Evolutionary conservation across 92 coral and sea anemone genomes (phyloP).

Genomic region (Parazoanthus darwini): DNA sequence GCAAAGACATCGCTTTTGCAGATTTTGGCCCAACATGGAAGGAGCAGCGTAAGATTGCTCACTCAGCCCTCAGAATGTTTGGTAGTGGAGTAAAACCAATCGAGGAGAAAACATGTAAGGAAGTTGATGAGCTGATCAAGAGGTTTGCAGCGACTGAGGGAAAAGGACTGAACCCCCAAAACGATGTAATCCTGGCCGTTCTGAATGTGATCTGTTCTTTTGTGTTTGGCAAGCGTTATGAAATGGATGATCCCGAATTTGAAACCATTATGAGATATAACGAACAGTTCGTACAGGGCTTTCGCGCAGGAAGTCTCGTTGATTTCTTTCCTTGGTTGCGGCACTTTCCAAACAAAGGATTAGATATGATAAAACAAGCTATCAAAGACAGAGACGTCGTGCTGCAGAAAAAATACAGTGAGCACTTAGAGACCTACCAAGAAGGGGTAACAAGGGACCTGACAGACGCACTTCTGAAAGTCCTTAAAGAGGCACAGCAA

Average conservation of each 20-base stretch:
- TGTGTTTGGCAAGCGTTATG: slow-evolving; percentile 90
- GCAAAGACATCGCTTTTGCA: slow-evolving; percentile 90
- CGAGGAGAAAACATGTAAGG: slow-evolving; percentile 76
- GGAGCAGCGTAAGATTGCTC: slow-evolving; percentile 91
- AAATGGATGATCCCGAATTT: slow-evolving; percentile 82
- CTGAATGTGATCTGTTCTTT: slow-evolving; percentile 90
- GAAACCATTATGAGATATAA: slow-evolving; percentile 73
- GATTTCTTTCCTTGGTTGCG: slow-evolving; percentile 95
- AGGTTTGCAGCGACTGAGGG: slow-evolving; percentile 73
- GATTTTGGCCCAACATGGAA: slow-evolving; percentile 93
- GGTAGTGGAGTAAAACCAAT: slow-evolving; percentile 78
- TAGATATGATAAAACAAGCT: slow-evolving; percentile 74
- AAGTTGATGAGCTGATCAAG: slow-evolving; percentile 77
- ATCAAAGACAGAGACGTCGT: slow-evolving; percentile 77
- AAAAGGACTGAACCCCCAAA: slow-evolving; percentile 64
- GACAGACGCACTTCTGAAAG: slow-evolving; percentile 91
- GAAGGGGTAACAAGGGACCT: slow-evolving; percentile 90
- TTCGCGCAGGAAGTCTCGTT: slow-evolving; percentile 88
- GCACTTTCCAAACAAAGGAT: slow-evolving; percentile 79
- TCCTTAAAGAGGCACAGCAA: slow-evolving; percentile 56
- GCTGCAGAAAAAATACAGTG: slow-evolving; percentile 81
- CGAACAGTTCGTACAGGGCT: slow-evolving; percentile 83
- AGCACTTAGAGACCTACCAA: slow-evolving; percentile 79
- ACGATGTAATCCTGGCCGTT: slow-evolving; percentile 81
- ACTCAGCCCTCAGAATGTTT: slow-evolving; percentile 90